phyloP scores from a whole-genome alignment of 1,140 invertebrate species.

The Ceratosolen fusciceps region DNA sequence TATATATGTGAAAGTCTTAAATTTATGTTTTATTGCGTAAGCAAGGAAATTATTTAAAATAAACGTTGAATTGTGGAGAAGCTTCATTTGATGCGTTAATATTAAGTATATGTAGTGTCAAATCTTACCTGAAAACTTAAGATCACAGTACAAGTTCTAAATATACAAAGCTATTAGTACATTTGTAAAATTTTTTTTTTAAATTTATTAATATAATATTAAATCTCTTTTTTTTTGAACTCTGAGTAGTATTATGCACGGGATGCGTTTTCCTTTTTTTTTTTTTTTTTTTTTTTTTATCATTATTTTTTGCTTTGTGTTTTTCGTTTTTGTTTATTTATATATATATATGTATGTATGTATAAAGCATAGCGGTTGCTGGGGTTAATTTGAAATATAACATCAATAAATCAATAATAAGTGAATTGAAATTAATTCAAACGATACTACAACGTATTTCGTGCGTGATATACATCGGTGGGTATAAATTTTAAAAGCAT shows the following conservation, averaged over 20 bases:
- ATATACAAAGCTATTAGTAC: background rate
- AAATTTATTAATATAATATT: conserved; percentile 7
- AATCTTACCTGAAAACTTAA: background rate
- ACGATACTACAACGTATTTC: background rate
- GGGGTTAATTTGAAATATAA: background rate
- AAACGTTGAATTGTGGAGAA: too few relatives aligned
- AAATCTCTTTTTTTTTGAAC: too few relatives aligned
- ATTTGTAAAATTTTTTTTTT: background rate
- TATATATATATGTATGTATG: background rate
- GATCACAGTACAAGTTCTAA: background rate
- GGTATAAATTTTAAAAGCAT: conserved; percentile 1
- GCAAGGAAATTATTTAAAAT: too few relatives aligned
- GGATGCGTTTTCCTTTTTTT: too few relatives aligned
- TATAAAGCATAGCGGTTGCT: background rate
- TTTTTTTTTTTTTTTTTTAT: too few relatives aligned
- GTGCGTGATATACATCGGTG: background rate
- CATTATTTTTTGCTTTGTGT: too few relatives aligned
- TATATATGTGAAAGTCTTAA: too few relatives aligned
- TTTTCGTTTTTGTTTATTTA: too few relatives aligned
- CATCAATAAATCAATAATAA: background rate
- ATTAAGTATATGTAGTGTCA: background rate
- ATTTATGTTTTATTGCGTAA: too few relatives aligned
- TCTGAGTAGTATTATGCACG: background rate
- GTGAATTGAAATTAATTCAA: background rate
- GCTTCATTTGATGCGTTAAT: too few relatives aligned